Base-by-base conservation (phyloP, 2,113 vertebrate species). In the Nymphicus hollandicus region DNA sequence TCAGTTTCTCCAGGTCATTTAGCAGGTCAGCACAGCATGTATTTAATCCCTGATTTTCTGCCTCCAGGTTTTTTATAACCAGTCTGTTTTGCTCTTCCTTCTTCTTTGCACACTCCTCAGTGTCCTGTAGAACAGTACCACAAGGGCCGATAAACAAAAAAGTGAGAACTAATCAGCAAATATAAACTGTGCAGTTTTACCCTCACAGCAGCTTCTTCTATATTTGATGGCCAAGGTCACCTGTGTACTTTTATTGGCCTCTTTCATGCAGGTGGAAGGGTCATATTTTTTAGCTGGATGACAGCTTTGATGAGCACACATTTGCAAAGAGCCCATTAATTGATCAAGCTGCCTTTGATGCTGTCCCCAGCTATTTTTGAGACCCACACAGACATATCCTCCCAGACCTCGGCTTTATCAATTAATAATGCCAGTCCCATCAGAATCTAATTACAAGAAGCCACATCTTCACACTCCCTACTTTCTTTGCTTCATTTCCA, bases 401-500 rank as follows among this genome's bases (percentile, higher is more conserved):
- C 98, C 98, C 98, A 98, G 99, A 98, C 98, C 98, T 98, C 97
- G 92, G 98, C 98, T 99, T 99, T 99, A 99, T 99, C 98, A 99
- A 99, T 99, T 99, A 99, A 99, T 99, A 99, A 99, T 99, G 98
- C 97, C 93, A 97, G 98, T 99, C 99, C 99, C 98, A 98, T 98
- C 99, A 98, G 98, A 99, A 98, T 98, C 98, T 99, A 99, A 99
- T 99, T 99, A 99, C 98, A 98, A 98, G 98, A 99, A 99, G 99
- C 98, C 99, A 99, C 99, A 99, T 98, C 98, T 98, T 98, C 98
- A 98, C 98, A 98, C 98, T 98, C 98, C 97, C 97, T 98, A 98
- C 98, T 98, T 98, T 98, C 97, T 97, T 97, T 98, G 98, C 98
- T 98, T 98, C 98, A 98, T 98, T 98, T 97, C 98, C 96, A 98